Evolutionary conservation across 2,888 invertebrate species (phyloP).

Genomic region (Pachymerium ferrugineum): DNA sequence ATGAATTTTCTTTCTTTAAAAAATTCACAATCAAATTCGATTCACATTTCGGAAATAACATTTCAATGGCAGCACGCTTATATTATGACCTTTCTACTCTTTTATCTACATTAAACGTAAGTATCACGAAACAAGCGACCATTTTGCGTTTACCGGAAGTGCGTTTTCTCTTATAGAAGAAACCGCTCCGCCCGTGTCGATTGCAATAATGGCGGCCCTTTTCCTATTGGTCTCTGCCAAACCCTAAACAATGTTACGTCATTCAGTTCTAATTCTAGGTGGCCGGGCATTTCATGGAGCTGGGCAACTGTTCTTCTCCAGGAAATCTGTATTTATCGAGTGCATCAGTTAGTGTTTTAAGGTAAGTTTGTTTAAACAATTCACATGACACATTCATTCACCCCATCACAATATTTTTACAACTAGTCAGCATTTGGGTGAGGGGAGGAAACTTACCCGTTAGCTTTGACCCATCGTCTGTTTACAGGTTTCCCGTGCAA

Average conservation of each 20-base stretch:
- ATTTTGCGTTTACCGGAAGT: neutral
- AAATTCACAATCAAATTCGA: too few relatives aligned
- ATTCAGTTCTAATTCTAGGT: conserved; percentile 17
- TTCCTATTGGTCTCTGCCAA: neutral
- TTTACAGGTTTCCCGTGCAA: neutral
- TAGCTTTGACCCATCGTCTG: neutral
- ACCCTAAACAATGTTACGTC: conserved; percentile 20
- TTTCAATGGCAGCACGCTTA: too few relatives aligned
- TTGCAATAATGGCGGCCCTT: neutral
- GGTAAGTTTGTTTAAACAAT: neutral
- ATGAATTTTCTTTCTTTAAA: too few relatives aligned
- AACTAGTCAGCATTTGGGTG: neutral
- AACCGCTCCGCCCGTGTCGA: neutral
- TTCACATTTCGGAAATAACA: too few relatives aligned
- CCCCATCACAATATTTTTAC: neutral
- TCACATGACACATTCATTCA: neutral
- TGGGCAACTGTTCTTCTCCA: neutral
- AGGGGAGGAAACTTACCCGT: neutral
- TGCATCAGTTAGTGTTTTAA: neutral
- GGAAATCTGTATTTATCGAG: neutral
- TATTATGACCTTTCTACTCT: too few relatives aligned
- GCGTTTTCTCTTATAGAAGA: neutral
- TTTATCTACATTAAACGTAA: neutral
- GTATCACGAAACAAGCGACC: neutral
- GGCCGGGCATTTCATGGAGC: conserved; percentile 1